phyloP scores from a whole-genome alignment of 2,797 vertebrate genomes.

The Tokudaia tokunoshimensis region DNA sequence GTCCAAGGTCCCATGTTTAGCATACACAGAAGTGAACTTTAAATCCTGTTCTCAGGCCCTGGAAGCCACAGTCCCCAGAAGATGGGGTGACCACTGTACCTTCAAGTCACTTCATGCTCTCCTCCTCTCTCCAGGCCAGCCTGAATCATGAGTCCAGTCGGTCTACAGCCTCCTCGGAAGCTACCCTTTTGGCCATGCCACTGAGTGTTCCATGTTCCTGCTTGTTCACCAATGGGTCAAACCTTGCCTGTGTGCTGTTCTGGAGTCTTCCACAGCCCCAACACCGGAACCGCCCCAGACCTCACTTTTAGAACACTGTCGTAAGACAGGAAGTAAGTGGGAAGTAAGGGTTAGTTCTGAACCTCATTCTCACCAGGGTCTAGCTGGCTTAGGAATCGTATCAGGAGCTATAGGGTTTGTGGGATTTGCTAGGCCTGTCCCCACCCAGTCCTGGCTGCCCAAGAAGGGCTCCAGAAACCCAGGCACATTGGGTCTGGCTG shows the following conservation, averaged over 20 bases:
- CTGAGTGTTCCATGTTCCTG: not conserved
- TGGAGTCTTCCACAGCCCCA: not conserved
- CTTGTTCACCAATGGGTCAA: not conserved
- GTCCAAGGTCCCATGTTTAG: not conserved
- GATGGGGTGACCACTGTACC: not conserved
- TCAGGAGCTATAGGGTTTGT: rapidly evolving
- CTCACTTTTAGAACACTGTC: rapidly evolving
- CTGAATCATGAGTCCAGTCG: not conserved
- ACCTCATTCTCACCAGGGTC: not conserved
- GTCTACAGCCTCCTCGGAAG: not conserved
- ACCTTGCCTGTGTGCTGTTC: not conserved
- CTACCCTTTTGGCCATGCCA: rapidly evolving
- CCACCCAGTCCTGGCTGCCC: rapidly evolving
- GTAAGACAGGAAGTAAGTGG: rapidly evolving
- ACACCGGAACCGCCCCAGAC: not conserved
- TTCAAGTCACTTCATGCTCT: not conserved
- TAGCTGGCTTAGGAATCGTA: rapidly evolving
- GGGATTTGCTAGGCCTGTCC: rapidly evolving
- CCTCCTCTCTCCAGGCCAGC: not conserved
- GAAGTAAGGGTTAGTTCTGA: rapidly evolving
- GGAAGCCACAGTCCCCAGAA: rapidly evolving
- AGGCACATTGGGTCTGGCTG: not conserved
- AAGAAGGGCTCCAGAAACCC: not conserved
- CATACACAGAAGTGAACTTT: not conserved
- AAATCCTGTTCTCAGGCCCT: rapidly evolving